Evolutionary conservation across 2,888 invertebrate species (phyloP), one percentile per base, ranked within the genome.

Genomic region (Archips xylosteana): DNA sequence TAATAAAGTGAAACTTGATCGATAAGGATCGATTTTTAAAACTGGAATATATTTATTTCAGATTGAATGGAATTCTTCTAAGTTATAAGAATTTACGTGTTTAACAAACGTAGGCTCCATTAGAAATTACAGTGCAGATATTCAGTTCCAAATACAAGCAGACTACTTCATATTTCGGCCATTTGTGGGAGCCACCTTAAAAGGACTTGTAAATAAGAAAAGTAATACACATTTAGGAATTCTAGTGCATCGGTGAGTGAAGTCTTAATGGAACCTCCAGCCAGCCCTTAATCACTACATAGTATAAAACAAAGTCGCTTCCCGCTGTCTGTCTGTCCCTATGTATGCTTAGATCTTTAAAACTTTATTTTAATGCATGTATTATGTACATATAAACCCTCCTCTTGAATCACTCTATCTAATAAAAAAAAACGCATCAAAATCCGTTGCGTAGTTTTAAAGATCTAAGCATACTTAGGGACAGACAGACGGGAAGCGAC

Each of bases 131-230:
- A 95, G 95, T 78, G 95, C 95, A 76, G 96, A 95, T 78, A 95
- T 96, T 75, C 96, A 96, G 82, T 89, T 96, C 75, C 95, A 96
- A 89, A 93, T 97, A 2, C 94, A 95, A 85, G 96, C 96, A 23
- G 96, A 97, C 79, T 97, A 96, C 84, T 96, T 96, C 83, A 88
- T 97, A 76, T 94, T 94, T 83, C 94, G 93, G 77, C 97, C 97
- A 12, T 85, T 89, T 84, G 87, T 96, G 65, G 96, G 96, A 3
- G 95, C 95, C 75, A 91, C 87, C 47, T 84, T 97, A 63, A 95
- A 92, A 83, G 97, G 96, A 10, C 85, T 96, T 77, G 96, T 97
- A 0, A 96, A 96, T 83, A 96, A 96, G 85, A 96, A 95, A 77
- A 95, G 95, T 77, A 86, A 90, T 49, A 96, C 96, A 78, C 96